Evolutionary conservation across 2,113 vertebrate genomes (phyloP).

Genomic region (Megaptera novaeangliae): DNA sequence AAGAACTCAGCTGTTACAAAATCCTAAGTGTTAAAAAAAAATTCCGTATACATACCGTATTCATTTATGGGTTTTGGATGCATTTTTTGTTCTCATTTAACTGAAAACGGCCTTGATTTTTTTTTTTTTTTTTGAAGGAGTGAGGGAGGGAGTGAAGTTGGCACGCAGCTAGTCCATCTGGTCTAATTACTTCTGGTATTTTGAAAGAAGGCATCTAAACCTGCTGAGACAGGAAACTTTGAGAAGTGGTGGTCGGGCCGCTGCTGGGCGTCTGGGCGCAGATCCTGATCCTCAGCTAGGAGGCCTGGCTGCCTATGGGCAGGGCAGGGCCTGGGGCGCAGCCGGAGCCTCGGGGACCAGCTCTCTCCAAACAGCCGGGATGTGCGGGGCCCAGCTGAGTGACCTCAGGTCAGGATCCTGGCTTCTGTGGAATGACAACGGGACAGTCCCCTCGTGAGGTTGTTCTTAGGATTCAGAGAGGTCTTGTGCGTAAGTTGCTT

Average conservation of each 20-base stretch:
- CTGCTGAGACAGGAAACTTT: slow-evolving; percentile 70
- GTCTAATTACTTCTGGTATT: slow-evolving; percentile 76
- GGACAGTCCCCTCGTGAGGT: accelerated
- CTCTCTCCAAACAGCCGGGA: not conserved
- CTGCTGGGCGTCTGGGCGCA: not conserved
- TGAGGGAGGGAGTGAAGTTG: slow-evolving; percentile 61
- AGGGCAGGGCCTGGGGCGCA: not conserved
- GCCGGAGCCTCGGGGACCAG: not conserved
- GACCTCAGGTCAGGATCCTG: not conserved
- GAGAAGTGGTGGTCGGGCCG: slow-evolving; percentile 50
- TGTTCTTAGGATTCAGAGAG: not conserved
- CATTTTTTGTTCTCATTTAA: slow-evolving; percentile 78
- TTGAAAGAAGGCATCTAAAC: slow-evolving; percentile 69
- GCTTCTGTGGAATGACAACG: not conserved
- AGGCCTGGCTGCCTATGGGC: not conserved
- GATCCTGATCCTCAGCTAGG: too few relatives aligned
- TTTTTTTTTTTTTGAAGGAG: not conserved
- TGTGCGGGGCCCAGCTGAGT: not conserved
- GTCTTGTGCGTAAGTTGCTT: not conserved
- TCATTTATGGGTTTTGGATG: slow-evolving; percentile 77
- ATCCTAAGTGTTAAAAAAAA: slow-evolving; percentile 66
- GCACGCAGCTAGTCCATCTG: slow-evolving; percentile 76
- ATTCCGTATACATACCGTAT: slow-evolving; percentile 36
- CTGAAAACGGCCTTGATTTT: slow-evolving; percentile 71
- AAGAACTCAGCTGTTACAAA: slow-evolving; percentile 58